These are phyloP conservation scores for Leptoteleia sp. DNA, from an alignment of 1,140 invertebrate species.

Conservation along the genomic window DNA sequence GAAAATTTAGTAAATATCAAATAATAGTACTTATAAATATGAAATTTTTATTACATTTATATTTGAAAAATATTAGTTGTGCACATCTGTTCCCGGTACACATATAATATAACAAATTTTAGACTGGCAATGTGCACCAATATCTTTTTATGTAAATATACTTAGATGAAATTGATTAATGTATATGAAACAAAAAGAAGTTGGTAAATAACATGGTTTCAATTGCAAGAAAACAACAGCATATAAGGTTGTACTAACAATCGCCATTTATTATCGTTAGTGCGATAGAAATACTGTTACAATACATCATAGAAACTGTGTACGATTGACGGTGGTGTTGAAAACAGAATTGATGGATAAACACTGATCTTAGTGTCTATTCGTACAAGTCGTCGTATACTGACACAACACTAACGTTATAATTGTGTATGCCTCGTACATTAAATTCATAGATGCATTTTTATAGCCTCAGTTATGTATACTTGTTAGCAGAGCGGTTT, in stretches of 20 bases:
- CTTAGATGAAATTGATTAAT: no score
- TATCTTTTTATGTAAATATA: no score
- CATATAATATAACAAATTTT: no score
- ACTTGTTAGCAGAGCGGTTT: constrained; percentile 61
- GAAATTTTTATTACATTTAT: no score
- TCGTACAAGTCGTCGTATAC: constrained; percentile 32
- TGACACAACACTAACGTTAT: constrained; percentile 42
- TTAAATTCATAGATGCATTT: constrained; percentile 65
- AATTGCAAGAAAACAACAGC: no score
- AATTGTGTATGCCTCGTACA: constrained; percentile 54
- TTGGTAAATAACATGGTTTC: no score
- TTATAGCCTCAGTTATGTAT: constrained; percentile 67
- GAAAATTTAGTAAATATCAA: no score
- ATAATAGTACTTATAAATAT: no score
- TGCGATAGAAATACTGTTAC: constrained; percentile 79
- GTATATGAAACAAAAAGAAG: no score
- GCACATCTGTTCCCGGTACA: no score
- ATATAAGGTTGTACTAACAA: constrained; percentile 72
- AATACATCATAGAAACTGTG: constrained; percentile 79
- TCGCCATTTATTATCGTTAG: constrained; percentile 76
- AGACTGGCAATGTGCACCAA: no score
- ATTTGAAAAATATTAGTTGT: no score
- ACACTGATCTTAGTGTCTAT: constrained; percentile 47
- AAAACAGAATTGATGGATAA: constrained; percentile 53
- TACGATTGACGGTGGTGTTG: constrained; percentile 72